These are phyloP conservation scores for Thamnophis sirtalis DNA, from an alignment of 2,113 vertebrate species.

Conservation along the genomic window DNA sequence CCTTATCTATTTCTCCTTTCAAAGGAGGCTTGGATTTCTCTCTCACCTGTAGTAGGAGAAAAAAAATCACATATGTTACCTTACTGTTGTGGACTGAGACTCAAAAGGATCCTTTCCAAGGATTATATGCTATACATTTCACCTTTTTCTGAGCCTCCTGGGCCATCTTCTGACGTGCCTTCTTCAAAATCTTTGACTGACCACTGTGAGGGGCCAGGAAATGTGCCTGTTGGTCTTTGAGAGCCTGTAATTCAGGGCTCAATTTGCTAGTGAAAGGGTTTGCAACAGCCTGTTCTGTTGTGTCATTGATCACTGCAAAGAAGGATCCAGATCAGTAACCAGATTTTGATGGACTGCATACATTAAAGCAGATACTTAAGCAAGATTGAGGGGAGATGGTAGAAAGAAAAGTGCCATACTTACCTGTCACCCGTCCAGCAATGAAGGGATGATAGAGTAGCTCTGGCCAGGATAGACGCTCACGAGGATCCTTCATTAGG, in stretches of 20 bases:
- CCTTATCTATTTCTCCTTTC: conserved; percentile 36
- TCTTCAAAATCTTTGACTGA: conserved; percentile 75
- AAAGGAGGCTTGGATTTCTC: conserved; percentile 31
- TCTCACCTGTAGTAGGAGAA: conserved; percentile 38
- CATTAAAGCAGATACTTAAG: background rate
- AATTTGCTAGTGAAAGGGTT: conserved; percentile 83
- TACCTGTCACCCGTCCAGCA: conserved; percentile 83
- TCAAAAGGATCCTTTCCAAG: background rate
- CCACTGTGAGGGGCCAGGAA: conserved; percentile 64
- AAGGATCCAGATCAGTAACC: accelerated
- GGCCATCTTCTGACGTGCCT: conserved; percentile 68
- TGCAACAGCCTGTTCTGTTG: conserved; percentile 61
- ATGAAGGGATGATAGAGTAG: conserved; percentile 91
- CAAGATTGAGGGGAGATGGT: background rate
- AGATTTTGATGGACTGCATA: background rate
- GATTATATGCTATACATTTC: background rate
- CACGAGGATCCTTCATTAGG: conserved; percentile 85
- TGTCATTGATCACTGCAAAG: conserved; percentile 74
- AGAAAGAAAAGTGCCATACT: conserved; percentile 37
- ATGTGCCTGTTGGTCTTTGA: conserved; percentile 80
- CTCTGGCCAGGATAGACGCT: conserved; percentile 89
- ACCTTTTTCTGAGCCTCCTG: conserved; percentile 71
- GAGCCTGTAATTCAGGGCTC: conserved; percentile 77
- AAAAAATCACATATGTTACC: background rate
- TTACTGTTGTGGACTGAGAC: background rate